Percentiles rank a stretch among this genome's conserved stretches.
phyloP scores from a whole-genome alignment of 2,888 invertebrate species.

The Noctua fimbriata region DNA sequence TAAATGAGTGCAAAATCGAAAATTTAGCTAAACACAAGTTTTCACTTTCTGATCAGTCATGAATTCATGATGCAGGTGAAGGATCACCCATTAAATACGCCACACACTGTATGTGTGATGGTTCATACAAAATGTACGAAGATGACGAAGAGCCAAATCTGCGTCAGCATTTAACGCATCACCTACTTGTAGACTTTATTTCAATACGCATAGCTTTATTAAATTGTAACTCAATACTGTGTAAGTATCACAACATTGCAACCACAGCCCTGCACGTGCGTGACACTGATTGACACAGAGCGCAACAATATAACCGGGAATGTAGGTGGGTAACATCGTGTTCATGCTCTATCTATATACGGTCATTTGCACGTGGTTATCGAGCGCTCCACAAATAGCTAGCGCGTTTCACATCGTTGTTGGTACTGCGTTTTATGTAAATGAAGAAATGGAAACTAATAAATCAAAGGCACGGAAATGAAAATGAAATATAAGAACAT shows the following conservation, averaged over 20 bases:
- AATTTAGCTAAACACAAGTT: background rate
- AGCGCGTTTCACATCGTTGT: background rate
- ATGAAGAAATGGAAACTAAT: slow-evolving; percentile 2
- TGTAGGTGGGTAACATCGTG: background rate
- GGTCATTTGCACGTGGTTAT: slow-evolving; percentile 4
- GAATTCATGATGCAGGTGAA: background rate
- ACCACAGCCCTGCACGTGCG: slow-evolving; percentile 37
- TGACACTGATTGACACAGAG: slow-evolving; percentile 16
- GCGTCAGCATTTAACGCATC: background rate
- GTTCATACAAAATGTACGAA: background rate
- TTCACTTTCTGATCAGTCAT: background rate
- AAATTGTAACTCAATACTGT: slow-evolving; percentile 4
- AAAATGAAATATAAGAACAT: background rate
- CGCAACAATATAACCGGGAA: slow-evolving; percentile 40
- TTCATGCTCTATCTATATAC: slow-evolving; percentile 10
- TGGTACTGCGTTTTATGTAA: background rate
- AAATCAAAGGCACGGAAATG: slow-evolving; percentile 1
- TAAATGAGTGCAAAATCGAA: background rate
- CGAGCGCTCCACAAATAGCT: slow-evolving; percentile 8
- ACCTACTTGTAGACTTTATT: background rate
- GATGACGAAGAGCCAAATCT: background rate
- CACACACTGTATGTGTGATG: background rate
- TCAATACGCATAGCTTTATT: slow-evolving; percentile 10
- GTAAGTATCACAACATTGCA: slow-evolving; percentile 26
- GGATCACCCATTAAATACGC: background rate